A percentile compares a stretch with the other conserved stretches of the same genome.
Evolutionary conservation across 2,113 vertebrate genomes (phyloP).

Genomic region (Smithornis capensis): DNA sequence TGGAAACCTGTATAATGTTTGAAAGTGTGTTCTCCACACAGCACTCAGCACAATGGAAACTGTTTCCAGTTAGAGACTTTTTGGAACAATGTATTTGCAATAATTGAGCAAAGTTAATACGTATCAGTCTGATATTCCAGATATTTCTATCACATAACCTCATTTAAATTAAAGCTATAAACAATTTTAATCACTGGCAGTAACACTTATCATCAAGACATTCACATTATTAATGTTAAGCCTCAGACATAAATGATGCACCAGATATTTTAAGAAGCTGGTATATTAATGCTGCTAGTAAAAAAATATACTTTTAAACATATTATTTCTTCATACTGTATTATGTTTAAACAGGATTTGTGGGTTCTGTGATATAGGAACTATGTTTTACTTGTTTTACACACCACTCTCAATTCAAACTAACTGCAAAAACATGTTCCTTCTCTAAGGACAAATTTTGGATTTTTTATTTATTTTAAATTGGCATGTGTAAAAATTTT

Average conservation of each 20-base stretch:
- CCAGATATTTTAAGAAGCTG: not conserved
- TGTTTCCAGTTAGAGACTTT: not conserved
- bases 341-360: not conserved
- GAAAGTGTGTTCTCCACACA: not conserved
- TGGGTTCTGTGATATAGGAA: not conserved
- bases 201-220: not conserved
- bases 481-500: not conserved
- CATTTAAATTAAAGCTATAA: not conserved
- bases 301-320: not conserved
- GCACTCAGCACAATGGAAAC: not conserved
- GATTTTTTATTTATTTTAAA: not conserved
- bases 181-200: not conserved
- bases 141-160: not conserved
- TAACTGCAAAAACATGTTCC: not conserved
- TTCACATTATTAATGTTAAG: not conserved
- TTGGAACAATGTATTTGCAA: accelerated
- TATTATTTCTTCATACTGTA: not conserved
- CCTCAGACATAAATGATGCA: not conserved
- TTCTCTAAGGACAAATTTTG: not conserved
- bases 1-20: not conserved
- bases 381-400: not conserved
- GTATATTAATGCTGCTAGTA: not conserved
- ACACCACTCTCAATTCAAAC: not conserved
- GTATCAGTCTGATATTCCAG: not conserved
- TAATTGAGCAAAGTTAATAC: not conserved